Evolutionary conservation across 2,797 vertebrate genomes (phyloP), one percentile per base, ranked within the genome.

Genomic region (Acestrorhynchus altus): DNA sequence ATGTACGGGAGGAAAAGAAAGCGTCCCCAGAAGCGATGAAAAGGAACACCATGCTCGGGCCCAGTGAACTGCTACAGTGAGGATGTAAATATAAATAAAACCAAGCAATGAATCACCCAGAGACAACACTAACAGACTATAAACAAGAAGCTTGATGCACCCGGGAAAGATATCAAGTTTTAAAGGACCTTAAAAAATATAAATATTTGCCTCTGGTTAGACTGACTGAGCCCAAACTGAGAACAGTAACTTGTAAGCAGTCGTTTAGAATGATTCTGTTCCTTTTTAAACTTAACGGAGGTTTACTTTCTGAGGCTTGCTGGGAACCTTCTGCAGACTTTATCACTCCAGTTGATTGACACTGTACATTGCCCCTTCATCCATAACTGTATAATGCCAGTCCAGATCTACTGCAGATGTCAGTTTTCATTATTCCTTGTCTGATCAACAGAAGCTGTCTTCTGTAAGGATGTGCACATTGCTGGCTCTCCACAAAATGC

Each of bases 51-150:
- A 76, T 40, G 78, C 87, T 61, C 35, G 84, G 74, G 77, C 81
- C 87, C 78, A 83, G 76, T 71, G 77, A 86, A 82, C 79, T 44
- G 31, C 71, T 49, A 54, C 56, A 65, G 56, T 31, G 8, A 67
- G 78, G 85, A 82, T 56, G 82, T 80, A 87, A 90, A 89, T 85
- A 78, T 83, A 88, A 90, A 89, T 89, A 89, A 90, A 87, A 87
- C 87, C 76, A 80, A 83, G 86, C 86, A 89, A 89, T 87, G 90
- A 89, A 90, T 92, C 86, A 90, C 76, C 56, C 71, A 78, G 78
- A 81, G 81, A 89, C 86, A 85, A 86, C 81, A 87, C 87, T 85
- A 83, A 89, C 86, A 84, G 67, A n/a, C 74, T 86, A 83, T 88
- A 89, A 91, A 91, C 88, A 90, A 90, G 77, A 85, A 85, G 84